Conservation (phyloP, 2,888 invertebrate genomes). For the Acrocyrtus sp. region DNA sequence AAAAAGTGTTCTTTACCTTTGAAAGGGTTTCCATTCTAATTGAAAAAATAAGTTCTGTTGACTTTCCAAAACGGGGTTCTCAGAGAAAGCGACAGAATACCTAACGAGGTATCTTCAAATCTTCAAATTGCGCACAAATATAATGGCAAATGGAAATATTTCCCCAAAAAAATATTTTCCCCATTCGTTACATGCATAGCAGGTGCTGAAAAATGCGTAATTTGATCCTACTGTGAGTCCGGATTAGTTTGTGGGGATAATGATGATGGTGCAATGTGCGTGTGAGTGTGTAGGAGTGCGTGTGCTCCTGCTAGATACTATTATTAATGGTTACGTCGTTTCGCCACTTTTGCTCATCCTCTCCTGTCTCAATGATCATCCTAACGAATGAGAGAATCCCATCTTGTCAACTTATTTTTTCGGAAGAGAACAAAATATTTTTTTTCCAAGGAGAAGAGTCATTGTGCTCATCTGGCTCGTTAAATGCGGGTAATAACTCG, state of each 20-base stretch:
- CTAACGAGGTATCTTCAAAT: neutral
- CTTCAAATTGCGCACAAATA: no score
- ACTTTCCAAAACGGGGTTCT: conserved; percentile 14
- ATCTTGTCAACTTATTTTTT: no score
- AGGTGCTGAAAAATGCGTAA: no score
- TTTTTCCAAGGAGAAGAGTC: no score
- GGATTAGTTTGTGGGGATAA: conserved; percentile 30
- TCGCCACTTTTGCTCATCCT: conserved; percentile 2
- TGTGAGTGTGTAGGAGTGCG: conserved; percentile 18
- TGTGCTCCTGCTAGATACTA: conserved; percentile 20
- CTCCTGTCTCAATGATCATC: conserved; percentile 10
- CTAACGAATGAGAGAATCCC: no score
- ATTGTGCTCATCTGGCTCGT: conserved; percentile 9
- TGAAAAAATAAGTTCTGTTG: conserved; percentile 34
- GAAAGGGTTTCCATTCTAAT: conserved; percentile 3
- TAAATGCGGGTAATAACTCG: conserved; percentile 5
- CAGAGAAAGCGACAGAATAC: conserved; percentile 16
- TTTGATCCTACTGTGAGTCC: conserved; percentile 30
- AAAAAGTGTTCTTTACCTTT: conserved; percentile 9
- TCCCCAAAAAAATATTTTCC: no score
- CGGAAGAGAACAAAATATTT: no score
- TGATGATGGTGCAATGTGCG: no score
- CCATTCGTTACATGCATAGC: no score
- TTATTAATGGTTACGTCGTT: conserved; percentile 41
- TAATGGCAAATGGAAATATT: no score